Percentiles rank a stretch among this genome's conserved stretches.
phyloP scores from a whole-genome alignment of 2,888 invertebrate genomes.

The Notodonta ziczac region DNA sequence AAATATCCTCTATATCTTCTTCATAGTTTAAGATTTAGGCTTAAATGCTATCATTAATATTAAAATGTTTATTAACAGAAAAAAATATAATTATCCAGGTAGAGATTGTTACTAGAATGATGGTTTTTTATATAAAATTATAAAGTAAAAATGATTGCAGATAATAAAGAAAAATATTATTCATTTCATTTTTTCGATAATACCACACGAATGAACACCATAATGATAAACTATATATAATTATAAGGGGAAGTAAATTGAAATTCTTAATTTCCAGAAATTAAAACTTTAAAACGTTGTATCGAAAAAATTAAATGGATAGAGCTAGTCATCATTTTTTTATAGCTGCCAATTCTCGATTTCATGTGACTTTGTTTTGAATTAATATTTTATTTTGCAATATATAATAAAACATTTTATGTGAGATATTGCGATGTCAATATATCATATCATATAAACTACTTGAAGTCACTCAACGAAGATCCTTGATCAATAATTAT shows the following conservation, averaged over 20 bases:
- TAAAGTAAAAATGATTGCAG: conserved; percentile 63
- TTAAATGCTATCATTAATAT: conserved; percentile 75
- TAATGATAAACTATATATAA: conserved; percentile 19
- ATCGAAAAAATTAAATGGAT: conserved; percentile 54
- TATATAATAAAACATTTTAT: no score
- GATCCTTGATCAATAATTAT: no score
- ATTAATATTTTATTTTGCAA: background rate
- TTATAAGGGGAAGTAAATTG: conserved; percentile 40
- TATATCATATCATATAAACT: no score
- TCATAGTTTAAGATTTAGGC: conserved; percentile 76
- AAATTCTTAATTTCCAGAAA: conserved; percentile 34
- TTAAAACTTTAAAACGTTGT: conserved; percentile 63
- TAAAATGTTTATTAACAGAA: conserved; percentile 75
- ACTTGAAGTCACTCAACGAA: no score
- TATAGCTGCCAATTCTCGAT: conserved; percentile 72
- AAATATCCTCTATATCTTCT: conserved; percentile 74
- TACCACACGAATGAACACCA: conserved; percentile 58
- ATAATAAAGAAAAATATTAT: conserved; percentile 51
- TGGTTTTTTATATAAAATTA: conserved; percentile 78
- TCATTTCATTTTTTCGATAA: conserved; percentile 56
- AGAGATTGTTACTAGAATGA: conserved; percentile 83
- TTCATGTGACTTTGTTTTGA: conserved; percentile 35
- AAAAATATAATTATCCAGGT: conserved; percentile 73
- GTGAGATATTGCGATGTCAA: no score
- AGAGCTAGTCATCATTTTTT: conserved; percentile 61